phyloP scores from a whole-genome alignment of 2,113 vertebrate species.

The Ochotona princeps region DNA sequence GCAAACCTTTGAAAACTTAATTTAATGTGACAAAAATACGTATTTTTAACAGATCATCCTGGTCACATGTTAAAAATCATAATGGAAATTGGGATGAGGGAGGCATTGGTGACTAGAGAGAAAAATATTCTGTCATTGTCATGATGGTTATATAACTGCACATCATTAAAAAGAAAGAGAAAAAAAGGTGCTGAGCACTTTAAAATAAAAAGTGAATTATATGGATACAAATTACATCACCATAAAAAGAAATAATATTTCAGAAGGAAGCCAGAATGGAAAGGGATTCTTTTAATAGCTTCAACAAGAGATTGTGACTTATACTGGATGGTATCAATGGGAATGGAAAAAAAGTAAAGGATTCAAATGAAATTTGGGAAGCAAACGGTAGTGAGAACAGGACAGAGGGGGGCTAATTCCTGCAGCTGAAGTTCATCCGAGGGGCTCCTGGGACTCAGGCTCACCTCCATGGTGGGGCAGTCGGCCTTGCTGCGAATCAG shows the following conservation, averaged over 20 bases:
- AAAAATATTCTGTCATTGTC: conserved; percentile 7
- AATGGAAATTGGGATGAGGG: background rate
- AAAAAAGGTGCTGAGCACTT: background rate
- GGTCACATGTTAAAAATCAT: background rate
- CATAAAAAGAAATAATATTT: conserved; percentile 31
- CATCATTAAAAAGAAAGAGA: background rate
- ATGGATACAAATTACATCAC: conserved; percentile 19
- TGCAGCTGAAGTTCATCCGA: background rate
- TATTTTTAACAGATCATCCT: conserved; percentile 10
- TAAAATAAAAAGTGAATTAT: background rate
- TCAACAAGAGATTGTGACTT: background rate
- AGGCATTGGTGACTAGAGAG: background rate
- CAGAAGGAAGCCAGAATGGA: background rate
- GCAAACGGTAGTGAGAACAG: background rate
- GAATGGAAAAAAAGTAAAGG: background rate
- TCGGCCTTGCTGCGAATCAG: conserved; percentile 99
- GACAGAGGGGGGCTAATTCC: background rate
- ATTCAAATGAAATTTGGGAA: background rate
- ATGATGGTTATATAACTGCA: background rate
- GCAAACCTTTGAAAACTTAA: conserved; percentile 33
- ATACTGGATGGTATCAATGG: background rate
- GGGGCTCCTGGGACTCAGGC: background rate
- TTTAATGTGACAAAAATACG: background rate
- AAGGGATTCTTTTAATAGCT: conserved; percentile 26
- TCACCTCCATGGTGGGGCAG: conserved; percentile 99